Evolutionary conservation across 2,113 vertebrate genomes (phyloP).

Genomic region (Mustela lutreola): DNA sequence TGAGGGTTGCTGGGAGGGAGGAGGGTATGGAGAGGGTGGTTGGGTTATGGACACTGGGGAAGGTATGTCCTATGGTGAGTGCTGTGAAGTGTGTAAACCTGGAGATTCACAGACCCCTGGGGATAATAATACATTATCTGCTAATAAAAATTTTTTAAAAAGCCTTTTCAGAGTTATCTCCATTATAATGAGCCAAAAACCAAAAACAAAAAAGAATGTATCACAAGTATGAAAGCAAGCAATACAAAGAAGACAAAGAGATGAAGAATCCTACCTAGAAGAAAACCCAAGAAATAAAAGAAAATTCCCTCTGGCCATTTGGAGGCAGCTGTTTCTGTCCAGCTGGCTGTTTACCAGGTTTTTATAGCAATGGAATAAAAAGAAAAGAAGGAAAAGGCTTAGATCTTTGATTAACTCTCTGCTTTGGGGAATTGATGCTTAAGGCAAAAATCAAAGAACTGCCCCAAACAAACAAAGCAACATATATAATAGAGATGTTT

Average conservation of each 20-base stretch:
- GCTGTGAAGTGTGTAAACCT: too few relatives aligned
- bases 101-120: too few relatives aligned
- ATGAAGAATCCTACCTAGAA: background rate
- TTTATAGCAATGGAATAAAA: slow-evolving; percentile 18
- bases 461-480: background rate
- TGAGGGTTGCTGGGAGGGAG: too few relatives aligned
- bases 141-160: background rate
- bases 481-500: background rate
- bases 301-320: slow-evolving; percentile 14
- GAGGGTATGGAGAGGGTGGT: too few relatives aligned
- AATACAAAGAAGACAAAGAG: background rate
- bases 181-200: background rate
- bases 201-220: background rate
- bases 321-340: background rate
- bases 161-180: background rate
- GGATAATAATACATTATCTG: too few relatives aligned
- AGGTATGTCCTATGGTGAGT: too few relatives aligned
- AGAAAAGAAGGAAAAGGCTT: slow-evolving; percentile 25
- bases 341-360: background rate
- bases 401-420: slow-evolving; percentile 21
- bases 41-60: too few relatives aligned
- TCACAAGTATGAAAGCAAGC: background rate
- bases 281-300: background rate
- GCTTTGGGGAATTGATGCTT: background rate
- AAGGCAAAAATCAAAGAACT: background rate